A percentile compares a stretch with the other conserved stretches of the same genome.
phyloP scores from a whole-genome alignment of 2,888 invertebrate genomes.

The Macaria liturata region DNA sequence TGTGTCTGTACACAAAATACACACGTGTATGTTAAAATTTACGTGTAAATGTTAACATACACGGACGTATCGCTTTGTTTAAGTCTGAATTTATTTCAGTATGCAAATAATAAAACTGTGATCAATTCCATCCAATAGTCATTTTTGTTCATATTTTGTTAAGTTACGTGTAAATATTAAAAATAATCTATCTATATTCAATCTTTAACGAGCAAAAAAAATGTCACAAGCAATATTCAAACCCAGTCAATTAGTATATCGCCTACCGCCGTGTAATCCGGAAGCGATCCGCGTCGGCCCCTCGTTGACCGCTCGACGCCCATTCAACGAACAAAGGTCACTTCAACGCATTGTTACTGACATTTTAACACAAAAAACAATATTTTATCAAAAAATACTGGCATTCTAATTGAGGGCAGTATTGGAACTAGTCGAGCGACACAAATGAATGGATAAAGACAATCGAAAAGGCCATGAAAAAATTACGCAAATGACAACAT shows the following conservation, averaged over 20 bases:
- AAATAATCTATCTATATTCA: no score
- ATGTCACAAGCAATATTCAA: background rate
- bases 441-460: conserved; percentile 1
- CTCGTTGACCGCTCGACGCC: conserved; percentile 24
- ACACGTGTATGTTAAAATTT: no score
- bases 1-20: no score
- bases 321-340: conserved; percentile 28
- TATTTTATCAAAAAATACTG: conserved; percentile 13
- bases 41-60: no score
- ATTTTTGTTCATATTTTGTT: no score
- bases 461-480: background rate
- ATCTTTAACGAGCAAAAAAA: no score
- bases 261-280: conserved; percentile 1
- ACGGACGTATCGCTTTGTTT: no score
- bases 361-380: conserved; percentile 26
- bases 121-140: no score
- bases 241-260: conserved; percentile 3
- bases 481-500: background rate
- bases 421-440: conserved; percentile 10
- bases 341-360: conserved; percentile 22
- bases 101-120: no score
- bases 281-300: conserved; percentile 6
- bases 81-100: no score
- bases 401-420: conserved; percentile 13
- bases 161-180: no score